These are phyloP conservation scores for Oncorhynchus kisutch DNA, from an alignment of 2,113 vertebrate species.

Conservation along the genomic window DNA sequence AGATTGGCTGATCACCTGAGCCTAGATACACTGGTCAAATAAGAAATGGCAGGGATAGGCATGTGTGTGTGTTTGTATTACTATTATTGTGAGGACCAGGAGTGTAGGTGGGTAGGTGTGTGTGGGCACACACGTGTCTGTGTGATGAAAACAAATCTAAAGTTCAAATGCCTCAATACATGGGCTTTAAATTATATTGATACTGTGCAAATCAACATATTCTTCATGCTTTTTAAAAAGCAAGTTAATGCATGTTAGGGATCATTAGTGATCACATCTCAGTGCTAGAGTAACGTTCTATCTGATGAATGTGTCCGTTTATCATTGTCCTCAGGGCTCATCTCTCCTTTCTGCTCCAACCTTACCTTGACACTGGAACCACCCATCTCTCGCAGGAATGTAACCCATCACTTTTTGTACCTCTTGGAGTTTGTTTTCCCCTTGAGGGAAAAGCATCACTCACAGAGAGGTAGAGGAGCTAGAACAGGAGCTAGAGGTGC, in stretches of 20 bases:
- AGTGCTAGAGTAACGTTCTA: constrained; percentile 12
- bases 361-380: constrained; percentile 66
- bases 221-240: background rate
- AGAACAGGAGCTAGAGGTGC: background rate
- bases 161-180: too few species aligned
- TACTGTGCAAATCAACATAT: background rate
- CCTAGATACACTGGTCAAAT: background rate
- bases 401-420: constrained; percentile 52
- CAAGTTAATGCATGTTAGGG: constrained; percentile 14
- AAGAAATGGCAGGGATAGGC: constrained; percentile 30
- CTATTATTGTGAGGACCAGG: constrained; percentile 14
- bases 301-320: constrained; percentile 22
- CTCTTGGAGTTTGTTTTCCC: constrained; percentile 31
- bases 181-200: too few species aligned
- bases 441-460: constrained; percentile 52
- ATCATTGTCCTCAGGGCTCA: constrained; percentile 13
- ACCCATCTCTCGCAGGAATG: constrained; percentile 7
- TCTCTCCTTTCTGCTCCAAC: constrained; percentile 17
- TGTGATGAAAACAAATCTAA: background rate
- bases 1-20: constrained; percentile 71
- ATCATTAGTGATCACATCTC: constrained; percentile 11
- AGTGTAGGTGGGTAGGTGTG: background rate
- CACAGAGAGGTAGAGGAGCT: constrained; percentile 18
- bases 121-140: background rate
- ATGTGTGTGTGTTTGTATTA: background rate